A percentile compares a stretch with the other conserved stretches of the same genome.
Conservation (phyloP, 2,113 vertebrate genomes). For the Abramis brama region DNA sequence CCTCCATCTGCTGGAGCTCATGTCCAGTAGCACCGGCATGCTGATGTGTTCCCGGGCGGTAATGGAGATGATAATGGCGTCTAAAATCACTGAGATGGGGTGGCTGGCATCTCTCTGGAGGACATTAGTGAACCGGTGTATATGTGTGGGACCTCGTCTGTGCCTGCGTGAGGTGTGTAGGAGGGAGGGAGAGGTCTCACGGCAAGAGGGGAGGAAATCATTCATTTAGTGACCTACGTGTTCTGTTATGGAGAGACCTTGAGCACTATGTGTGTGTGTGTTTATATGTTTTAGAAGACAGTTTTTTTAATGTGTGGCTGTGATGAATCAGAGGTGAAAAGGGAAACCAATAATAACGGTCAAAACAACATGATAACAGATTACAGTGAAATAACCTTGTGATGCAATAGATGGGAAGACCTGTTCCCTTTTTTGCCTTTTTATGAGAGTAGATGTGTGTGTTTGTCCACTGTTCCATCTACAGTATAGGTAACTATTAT, state of each 20-base stretch:
- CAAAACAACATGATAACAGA: conserved; percentile 29
- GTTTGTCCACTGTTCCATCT: conserved; percentile 5
- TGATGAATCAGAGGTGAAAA: conserved; percentile 32
- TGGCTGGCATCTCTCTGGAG: not conserved
- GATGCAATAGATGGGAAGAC: not conserved
- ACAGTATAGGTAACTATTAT: conserved; percentile 6
- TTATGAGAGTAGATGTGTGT: conserved; percentile 4
- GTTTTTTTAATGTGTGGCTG: conserved; percentile 9
- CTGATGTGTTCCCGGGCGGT: not conserved
- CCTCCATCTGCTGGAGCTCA: conserved; percentile 28
- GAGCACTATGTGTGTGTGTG: conserved; percentile 1
- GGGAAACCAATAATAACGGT: conserved; percentile 20
- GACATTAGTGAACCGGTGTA: not conserved
- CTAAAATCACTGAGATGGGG: not conserved
- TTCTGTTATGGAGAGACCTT: conserved; percentile 16
- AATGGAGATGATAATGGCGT: conserved; percentile 26
- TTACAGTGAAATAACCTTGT: not conserved
- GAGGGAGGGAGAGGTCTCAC: not conserved
- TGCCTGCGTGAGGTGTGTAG: not conserved
- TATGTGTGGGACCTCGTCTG: not conserved
- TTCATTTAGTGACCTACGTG: not conserved
- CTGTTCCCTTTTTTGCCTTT: conserved; percentile 5
- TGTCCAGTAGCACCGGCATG: conserved; percentile 18
- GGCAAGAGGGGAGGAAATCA: not conserved
- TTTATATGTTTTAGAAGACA: not conserved